A percentile compares a stretch with the other conserved stretches of the same genome.
Evolutionary conservation across 2,888 invertebrate genomes (phyloP).

Genomic region (Eupsilia transversa): DNA sequence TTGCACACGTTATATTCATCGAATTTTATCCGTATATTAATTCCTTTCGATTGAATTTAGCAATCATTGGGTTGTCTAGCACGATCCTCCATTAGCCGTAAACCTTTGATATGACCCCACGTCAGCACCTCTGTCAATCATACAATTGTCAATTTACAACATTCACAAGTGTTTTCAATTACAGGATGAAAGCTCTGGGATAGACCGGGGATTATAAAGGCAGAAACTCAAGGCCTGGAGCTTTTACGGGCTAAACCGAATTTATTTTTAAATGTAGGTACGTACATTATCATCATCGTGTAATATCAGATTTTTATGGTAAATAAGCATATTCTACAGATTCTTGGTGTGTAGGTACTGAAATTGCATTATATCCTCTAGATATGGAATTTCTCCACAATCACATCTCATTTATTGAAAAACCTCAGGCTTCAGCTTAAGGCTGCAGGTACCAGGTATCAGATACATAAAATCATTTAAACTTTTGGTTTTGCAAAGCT

Average conservation of each 20-base stretch:
- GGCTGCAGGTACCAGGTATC: not conserved
- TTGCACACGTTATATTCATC: not conserved
- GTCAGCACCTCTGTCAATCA: slow-evolving; percentile 64
- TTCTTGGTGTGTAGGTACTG: not conserved
- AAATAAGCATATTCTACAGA: not conserved
- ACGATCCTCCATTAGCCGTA: slow-evolving; percentile 43
- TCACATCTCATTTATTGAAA: not conserved
- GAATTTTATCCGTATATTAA: slow-evolving; percentile 22
- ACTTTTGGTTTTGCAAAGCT: not conserved
- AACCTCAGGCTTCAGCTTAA: no score
- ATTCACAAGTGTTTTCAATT: slow-evolving; percentile 60
- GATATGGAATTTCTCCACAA: not conserved
- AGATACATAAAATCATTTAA: not conserved
- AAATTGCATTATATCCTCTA: not conserved
- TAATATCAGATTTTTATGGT: no score
- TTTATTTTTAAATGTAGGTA: slow-evolving; percentile 30
- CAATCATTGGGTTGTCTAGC: slow-evolving; percentile 35
- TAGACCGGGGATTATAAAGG: slow-evolving; percentile 28
- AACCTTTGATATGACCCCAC: slow-evolving; percentile 43
- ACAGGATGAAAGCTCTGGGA: slow-evolving; percentile 35
- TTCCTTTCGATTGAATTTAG: slow-evolving; percentile 12
- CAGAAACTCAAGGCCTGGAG: slow-evolving; percentile 37
- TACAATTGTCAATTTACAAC: slow-evolving; percentile 59
- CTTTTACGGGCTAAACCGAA: slow-evolving; percentile 20
- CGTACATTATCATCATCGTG: no score